Base-by-base conservation (phyloP, 2,888 invertebrate species). In the Drosophila kokeensis region DNA sequence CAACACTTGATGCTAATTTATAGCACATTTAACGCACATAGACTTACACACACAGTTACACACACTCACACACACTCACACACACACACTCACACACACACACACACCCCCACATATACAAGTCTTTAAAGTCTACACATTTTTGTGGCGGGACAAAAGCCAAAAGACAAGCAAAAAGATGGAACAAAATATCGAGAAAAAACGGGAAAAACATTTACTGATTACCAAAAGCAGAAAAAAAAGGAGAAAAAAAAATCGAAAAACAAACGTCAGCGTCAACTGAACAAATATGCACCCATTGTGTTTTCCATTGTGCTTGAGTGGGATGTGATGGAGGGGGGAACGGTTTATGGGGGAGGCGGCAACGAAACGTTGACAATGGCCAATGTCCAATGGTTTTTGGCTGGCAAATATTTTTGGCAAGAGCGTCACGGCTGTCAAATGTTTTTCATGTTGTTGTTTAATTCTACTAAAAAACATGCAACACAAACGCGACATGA, bases 1-100 rank as follows among this genome's bases (percentile, higher is more conserved):
- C 67, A 79, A 70, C 79, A 79, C 74, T 86, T 78, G 78, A 83
- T 78, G 80, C 64, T 78, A 77, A 83, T 83, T 87, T 86, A 83
- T 81, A 15, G 81, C 81, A 73, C 64, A 73, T 82, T 68, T 68
- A 63, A 49, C 15, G 36, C 29, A 61, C 49, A 32, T 48, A 32
- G 24, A 58, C 40, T 45, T 61, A 57, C 40, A 42, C 54, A 38
- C n/a, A 60, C 34, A 38, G 48, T 49, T 27, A 63, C 53, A 54
- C 21, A 48, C 52, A 29, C 24, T 52, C 49, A 50, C 38, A 30
- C 34, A 48, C n/a, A 29, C 49, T 29, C 38, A 38, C 15, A 62
- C 27, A 58, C 27, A 45, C 40, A 38, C 50, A 38, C n/a, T 21
- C 38, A 63, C 38, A 50, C 21, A 40, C 48, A 29, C 27, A 29